Base-by-base conservation (phyloP, 2,888 invertebrate species). In the Dinocampus coccinellae region DNA sequence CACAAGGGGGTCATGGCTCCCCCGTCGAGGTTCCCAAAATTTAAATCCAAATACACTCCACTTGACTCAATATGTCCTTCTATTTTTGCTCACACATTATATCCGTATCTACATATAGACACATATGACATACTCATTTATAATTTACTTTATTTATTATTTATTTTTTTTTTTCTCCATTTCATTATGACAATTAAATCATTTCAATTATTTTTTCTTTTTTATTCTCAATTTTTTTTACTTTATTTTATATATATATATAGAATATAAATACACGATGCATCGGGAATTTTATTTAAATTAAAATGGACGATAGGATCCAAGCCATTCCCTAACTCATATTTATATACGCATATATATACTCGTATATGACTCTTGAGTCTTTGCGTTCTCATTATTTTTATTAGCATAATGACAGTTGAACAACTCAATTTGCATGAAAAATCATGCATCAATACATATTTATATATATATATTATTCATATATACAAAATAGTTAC, bases 341-440 rank as follows among this genome's bases (percentile, higher is more conserved):
- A 29, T 29, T 4, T 7, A 3, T 29, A 29, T 29, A 29, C 7
- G 7, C 29, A 29, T 29, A 29, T 29, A 29, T 7, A 29, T 29
- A 3, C 29, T 29, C n/a, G n/a, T 29, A 29, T 29, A 29, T 29
- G 75, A 73, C 75, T 75, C 75, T 79, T 29, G 29, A 7, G n/a
- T n/a, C 29, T 3, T 78, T 77, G 78, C 77, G 79, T 78, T 47
- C 79, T 79, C 80, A 82, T 83, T 82, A 83, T 79, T 82, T 82
- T 83, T 81, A 84, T 84, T 84, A 84, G 82, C 84, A 84, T 84
- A 84, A 84, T 84, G 82, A 83, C 83, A 81, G 82, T 77, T 80
- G 78, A 78, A 83, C 84, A 82, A 83, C 82, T 83, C 81, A 82
- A 84, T 84, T 84, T 84, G 84, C 84, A 84, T 84, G 81, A 78